phyloP scores from a whole-genome alignment of 2,888 invertebrate species.

The Gisinianus flammeolus region DNA sequence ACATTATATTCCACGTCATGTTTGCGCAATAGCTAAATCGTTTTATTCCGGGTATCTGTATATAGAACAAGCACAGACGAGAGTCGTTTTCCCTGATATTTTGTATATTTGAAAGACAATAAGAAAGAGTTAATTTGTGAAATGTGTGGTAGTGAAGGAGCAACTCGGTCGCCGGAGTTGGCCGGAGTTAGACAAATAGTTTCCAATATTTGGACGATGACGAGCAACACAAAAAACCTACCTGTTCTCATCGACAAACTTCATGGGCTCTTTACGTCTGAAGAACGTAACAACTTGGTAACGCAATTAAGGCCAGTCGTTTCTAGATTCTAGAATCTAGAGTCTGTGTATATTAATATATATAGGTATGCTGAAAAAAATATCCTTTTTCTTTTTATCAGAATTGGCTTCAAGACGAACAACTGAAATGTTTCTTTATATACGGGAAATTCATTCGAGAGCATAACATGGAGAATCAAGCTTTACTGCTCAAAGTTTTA shows the following conservation, averaged over 20 bases:
- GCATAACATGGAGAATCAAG: neutral
- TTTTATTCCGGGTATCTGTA: too few relatives aligned
- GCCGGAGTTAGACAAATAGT: neutral
- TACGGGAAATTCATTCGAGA: constrained; percentile 9
- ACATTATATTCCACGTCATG: too few relatives aligned
- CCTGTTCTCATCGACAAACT: constrained; percentile 8
- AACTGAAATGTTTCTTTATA: constrained; percentile 13
- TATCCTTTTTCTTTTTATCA: neutral
- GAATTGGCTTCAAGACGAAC: constrained; percentile 6
- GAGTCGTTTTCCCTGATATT: too few relatives aligned
- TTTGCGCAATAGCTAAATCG: too few relatives aligned
- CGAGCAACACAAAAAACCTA: neutral
- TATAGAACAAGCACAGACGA: too few relatives aligned
- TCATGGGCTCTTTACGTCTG: constrained; percentile 5
- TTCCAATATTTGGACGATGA: constrained; percentile 15
- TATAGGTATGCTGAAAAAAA: neutral
- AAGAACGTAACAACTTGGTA: constrained; percentile 10
- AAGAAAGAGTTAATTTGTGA: too few relatives aligned
- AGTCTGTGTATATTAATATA: neutral
- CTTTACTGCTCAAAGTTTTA: constrained; percentile 7
- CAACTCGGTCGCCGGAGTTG: constrained; percentile 3
- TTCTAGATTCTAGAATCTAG: neutral
- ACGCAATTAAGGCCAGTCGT: neutral
- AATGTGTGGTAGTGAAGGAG: constrained; percentile 11
- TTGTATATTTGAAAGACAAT: too few relatives aligned